These are phyloP conservation scores for Meta bourneti DNA, from an alignment of 2,888 invertebrate genomes.

Conservation along the genomic window DNA sequence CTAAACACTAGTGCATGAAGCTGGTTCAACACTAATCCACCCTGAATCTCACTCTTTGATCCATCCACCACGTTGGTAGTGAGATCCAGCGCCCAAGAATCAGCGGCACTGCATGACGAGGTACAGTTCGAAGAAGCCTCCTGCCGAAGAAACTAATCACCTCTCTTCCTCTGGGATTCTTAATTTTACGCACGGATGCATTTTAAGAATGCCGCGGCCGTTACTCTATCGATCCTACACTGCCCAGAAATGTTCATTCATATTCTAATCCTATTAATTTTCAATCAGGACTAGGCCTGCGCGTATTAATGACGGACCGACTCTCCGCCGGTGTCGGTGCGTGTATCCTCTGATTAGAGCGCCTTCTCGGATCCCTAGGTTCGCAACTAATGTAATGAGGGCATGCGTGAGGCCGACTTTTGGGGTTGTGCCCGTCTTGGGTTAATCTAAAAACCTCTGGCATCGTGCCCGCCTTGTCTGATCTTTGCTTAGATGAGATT, in stretches of 20 bases:
- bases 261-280: constrained; percentile 60
- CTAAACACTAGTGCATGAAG: no score
- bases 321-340: background rate
- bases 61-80: no score
- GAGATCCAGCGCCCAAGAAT: no score
- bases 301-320: constrained; percentile 32
- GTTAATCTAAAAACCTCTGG: constrained; percentile 1
- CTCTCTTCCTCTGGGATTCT: background rate
- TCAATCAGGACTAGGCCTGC: constrained; percentile 38
- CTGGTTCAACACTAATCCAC: no score
- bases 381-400: background rate
- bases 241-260: constrained; percentile 31
- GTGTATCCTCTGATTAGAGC: background rate
- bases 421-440: background rate
- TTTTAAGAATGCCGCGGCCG: background rate
- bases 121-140: no score
- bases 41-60: no score
- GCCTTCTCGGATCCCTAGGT: background rate
- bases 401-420: background rate
- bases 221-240: background rate
- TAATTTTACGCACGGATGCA: background rate
- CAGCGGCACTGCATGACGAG: no score
- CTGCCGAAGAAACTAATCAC: background rate
- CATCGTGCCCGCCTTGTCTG: background rate
- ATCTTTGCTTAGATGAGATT: background rate